These are phyloP conservation scores for Notarius quadriscutis DNA, from an alignment of 2,113 vertebrate species.

Conservation along the genomic window DNA sequence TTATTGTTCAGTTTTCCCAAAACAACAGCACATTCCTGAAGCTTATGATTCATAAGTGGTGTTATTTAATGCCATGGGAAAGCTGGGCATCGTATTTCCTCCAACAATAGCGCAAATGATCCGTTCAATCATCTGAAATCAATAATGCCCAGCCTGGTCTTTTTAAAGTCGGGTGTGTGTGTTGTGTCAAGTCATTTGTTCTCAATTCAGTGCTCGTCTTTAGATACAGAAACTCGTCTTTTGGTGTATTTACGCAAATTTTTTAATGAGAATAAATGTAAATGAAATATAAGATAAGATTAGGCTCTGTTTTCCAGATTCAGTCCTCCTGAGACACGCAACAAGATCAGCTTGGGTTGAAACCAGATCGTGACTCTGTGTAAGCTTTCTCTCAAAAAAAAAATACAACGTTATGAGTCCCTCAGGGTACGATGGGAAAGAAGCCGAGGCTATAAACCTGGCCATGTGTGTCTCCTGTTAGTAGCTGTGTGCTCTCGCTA, in stretches of 20 bases:
- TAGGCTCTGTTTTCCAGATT: background rate
- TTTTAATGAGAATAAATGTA: background rate
- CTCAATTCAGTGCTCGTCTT: background rate
- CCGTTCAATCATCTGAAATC: background rate
- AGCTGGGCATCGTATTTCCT: background rate
- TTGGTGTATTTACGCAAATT: background rate
- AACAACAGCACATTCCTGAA: background rate
- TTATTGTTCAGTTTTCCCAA: background rate
- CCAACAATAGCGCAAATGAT: background rate
- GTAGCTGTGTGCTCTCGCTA: background rate
- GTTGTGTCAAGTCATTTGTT: background rate
- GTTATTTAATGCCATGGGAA: background rate
- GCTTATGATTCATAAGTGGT: background rate
- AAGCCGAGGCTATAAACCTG: constrained; percentile 9
- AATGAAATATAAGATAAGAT: background rate
- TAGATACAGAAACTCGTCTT: background rate
- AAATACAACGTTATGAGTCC: constrained; percentile 1
- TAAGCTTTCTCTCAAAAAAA: background rate
- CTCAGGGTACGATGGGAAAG: background rate
- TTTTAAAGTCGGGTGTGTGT: background rate
- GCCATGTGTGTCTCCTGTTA: background rate
- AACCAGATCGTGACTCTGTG: background rate
- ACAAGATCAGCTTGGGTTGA: background rate
- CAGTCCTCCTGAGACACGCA: constrained; percentile 5
- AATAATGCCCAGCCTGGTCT: background rate